Conservation (phyloP, 2,888 invertebrate genomes). For the Oscheius sp. region DNA sequence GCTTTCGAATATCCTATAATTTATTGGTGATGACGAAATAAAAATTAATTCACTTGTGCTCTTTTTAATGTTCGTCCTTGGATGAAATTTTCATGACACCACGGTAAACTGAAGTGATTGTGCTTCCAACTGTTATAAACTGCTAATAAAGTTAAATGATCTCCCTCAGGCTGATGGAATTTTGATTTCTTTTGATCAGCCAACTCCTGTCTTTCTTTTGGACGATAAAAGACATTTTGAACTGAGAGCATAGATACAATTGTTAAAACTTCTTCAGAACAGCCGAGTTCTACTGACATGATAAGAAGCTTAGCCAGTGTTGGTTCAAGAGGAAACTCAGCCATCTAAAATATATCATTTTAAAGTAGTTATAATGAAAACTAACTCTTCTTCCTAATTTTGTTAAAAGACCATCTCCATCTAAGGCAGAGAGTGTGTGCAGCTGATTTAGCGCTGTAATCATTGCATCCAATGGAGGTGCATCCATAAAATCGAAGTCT, state of each 20-base stretch:
- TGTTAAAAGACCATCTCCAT: constrained; percentile 78
- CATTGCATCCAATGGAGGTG: constrained; percentile 86
- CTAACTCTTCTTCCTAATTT: constrained; percentile 76
- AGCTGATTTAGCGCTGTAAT: constrained; percentile 96
- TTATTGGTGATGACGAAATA: neutral
- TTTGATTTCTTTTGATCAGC: constrained; percentile 99
- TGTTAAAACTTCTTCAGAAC: constrained; percentile 96
- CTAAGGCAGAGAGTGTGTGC: constrained; percentile 93
- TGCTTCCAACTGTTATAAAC: constrained; percentile 99
- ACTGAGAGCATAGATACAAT: constrained; percentile 98
- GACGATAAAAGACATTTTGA: constrained; percentile 93
- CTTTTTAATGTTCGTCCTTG: constrained; percentile 94
- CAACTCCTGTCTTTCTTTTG: constrained; percentile 87
- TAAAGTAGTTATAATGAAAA: neutral
- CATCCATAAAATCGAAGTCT: constrained; percentile 99
- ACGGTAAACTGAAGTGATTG: constrained; percentile 97
- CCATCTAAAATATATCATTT: constrained; percentile 81
- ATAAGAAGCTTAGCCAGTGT: constrained; percentile 97
- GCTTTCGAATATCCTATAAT: constrained; percentile 95
- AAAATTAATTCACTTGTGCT: constrained; percentile 74
- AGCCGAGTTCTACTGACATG: constrained; percentile 96
- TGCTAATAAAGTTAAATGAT: constrained; percentile 93
- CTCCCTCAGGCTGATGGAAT: constrained; percentile 98
- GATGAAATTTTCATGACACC: constrained; percentile 99
- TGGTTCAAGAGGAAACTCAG: constrained; percentile 97